Conservation (phyloP, 2,888 invertebrate species). For the Agonopterix subpropinquella region DNA sequence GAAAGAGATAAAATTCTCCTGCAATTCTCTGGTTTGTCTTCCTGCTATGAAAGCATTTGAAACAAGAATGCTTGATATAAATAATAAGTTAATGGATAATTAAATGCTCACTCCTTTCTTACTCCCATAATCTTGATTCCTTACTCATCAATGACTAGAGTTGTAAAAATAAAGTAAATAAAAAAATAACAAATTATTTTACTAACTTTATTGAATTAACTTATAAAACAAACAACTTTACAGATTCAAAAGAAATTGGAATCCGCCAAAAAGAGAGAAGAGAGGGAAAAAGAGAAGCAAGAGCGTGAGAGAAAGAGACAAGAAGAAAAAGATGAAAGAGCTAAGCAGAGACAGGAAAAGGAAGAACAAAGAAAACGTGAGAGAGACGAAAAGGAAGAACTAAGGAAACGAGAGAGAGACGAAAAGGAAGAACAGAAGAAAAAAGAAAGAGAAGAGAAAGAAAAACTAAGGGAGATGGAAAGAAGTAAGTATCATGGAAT, state of each 20-base stretch:
- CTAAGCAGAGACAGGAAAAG: slow-evolving; percentile 58
- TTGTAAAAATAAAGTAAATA: no score
- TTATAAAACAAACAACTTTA: slow-evolving; percentile 10
- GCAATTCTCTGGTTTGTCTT: no score
- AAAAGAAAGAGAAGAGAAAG: slow-evolving; percentile 72
- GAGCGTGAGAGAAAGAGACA: slow-evolving; percentile 60
- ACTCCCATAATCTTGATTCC: no score
- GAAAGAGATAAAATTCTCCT: no score
- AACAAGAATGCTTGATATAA: no score
- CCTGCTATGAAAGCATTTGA: no score
- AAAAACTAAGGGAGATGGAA: slow-evolving; percentile 72
- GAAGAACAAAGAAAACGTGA: slow-evolving; percentile 55
- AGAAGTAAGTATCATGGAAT: slow-evolving; percentile 48
- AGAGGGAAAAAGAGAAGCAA: slow-evolving; percentile 65
- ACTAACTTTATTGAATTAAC: no score
- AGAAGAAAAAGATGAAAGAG: slow-evolving; percentile 67
- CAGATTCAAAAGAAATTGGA: slow-evolving; percentile 75
- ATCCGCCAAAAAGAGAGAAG: slow-evolving; percentile 73
- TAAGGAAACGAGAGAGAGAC: slow-evolving; percentile 56
- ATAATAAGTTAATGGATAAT: no score
- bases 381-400: slow-evolving; percentile 63
- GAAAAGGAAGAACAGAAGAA: slow-evolving; percentile 72
- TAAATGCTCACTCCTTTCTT: no score
- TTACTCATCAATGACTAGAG: no score
- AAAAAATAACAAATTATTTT: no score